These are phyloP conservation scores for Parauchenoglanis punctatus DNA, from an alignment of 2,797 vertebrate species.

Conservation along the genomic window DNA sequence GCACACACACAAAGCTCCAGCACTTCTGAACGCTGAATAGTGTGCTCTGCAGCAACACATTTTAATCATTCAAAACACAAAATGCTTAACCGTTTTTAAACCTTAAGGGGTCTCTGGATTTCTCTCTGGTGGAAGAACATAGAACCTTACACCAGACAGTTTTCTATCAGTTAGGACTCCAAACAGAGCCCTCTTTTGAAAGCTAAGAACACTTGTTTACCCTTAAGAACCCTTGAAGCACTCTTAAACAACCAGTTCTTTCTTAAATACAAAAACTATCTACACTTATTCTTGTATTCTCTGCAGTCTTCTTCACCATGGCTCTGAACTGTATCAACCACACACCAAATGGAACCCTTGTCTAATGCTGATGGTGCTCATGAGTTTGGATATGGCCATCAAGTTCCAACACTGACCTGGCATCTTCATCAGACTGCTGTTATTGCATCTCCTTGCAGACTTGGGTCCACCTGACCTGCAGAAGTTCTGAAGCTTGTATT, in stretches of 20 bases:
- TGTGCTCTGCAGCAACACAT: not conserved
- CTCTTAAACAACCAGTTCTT: not conserved
- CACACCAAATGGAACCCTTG: not conserved
- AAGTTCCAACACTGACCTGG: not conserved
- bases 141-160: not conserved
- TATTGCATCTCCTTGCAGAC: not conserved
- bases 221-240: not conserved
- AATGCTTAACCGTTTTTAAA: not conserved
- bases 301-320: not conserved
- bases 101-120: not conserved
- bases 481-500: not conserved
- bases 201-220: not conserved
- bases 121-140: not conserved
- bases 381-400: not conserved
- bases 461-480: not conserved
- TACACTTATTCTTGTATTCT: not conserved
- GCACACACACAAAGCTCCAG: not conserved
- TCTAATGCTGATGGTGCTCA: not conserved
- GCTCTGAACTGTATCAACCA: not conserved
- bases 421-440: not conserved
- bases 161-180: not conserved
- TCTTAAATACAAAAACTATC: no score
- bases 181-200: not conserved
- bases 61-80: not conserved
- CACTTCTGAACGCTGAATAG: not conserved